phyloP scores from a whole-genome alignment of 2,113 vertebrate species.

The Charadrius vociferus region DNA sequence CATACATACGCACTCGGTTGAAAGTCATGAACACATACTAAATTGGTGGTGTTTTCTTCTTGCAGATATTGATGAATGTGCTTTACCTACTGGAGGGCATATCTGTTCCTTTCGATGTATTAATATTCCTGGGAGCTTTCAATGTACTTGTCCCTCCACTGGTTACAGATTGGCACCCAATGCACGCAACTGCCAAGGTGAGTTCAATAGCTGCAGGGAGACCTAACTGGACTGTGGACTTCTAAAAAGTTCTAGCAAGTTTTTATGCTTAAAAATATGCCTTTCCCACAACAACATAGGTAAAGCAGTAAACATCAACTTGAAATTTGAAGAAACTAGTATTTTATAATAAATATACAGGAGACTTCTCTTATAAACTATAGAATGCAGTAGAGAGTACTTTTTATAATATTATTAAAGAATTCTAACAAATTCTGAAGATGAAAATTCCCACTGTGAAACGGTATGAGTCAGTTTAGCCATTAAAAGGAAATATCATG shows the following conservation, averaged over 20 bases:
- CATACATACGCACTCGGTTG: accelerated
- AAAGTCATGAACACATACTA: not conserved
- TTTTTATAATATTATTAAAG: not conserved
- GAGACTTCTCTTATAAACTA: not conserved
- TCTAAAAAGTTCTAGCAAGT: not conserved
- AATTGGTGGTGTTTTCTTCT: not conserved
- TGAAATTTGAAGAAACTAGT: not conserved
- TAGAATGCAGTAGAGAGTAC: not conserved
- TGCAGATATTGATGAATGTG: conserved; percentile 96
- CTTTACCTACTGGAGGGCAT: conserved; percentile 93
- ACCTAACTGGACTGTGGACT: not conserved
- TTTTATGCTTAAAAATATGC: not conserved
- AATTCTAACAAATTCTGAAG: not conserved
- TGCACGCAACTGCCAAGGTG: conserved; percentile 96
- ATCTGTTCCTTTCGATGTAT: conserved; percentile 92
- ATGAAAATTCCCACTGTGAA: not conserved
- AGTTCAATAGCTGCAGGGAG: not conserved
- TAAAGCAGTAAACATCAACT: not conserved
- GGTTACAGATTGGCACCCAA: conserved; percentile 90
- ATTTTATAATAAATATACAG: not conserved
- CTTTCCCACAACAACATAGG: not conserved
- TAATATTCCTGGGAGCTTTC: conserved; percentile 92
- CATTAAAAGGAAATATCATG: not conserved
- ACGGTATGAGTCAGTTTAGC: not conserved
- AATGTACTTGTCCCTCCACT: conserved; percentile 86